Base-by-base conservation (phyloP, 2,888 invertebrate species). In the Catotricha subobsoleta region DNA sequence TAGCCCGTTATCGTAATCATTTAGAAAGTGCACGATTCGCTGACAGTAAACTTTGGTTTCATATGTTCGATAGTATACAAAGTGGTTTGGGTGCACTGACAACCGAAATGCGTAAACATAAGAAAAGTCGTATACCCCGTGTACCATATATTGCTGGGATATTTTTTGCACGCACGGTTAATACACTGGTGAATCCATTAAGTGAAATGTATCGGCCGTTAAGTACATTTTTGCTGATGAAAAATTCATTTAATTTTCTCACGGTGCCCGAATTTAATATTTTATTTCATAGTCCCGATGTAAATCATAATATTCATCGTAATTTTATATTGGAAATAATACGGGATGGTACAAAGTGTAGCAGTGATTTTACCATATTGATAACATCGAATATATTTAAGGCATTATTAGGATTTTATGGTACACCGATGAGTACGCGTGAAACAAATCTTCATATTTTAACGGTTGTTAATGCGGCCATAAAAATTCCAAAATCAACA, bases 251-350 rank as follows among this genome's bases (percentile, higher is more conserved):
- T 13, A 77, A 88, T 54, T 65, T 90, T 13, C 68, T 72, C 12
- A 70, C 75, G 3, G 77, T 92, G n/a, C 92, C 92, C 0, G 91
- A 92, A 56, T 78, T 91, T 53, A 74, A 86, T 45, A 77, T 80
- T 40, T 71, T 91, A 28, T 79, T 91, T 54, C 80, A 84, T 54
- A 86, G 82, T 46, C 70, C 77, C 9, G 80, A 82, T 42, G 67
- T 82, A 0, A 72, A 79, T 49, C 68, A 72, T 41, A 67, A 69
- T 16, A 68, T 71, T 1, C 77, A 84, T 51, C 67, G 83, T 34
- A 62, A 67, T 20, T 94, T 91, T 76, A 76, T 90, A 27, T 62
- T 92, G 9, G 71, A 78, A 49, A 62, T 87, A 8, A 67, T 92
- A 25, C 64, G 68, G 13, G 77, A 86, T 50, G 88, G 91, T 2